Conservation (phyloP, 2,888 invertebrate genomes). For the Ormyrus labotus region DNA sequence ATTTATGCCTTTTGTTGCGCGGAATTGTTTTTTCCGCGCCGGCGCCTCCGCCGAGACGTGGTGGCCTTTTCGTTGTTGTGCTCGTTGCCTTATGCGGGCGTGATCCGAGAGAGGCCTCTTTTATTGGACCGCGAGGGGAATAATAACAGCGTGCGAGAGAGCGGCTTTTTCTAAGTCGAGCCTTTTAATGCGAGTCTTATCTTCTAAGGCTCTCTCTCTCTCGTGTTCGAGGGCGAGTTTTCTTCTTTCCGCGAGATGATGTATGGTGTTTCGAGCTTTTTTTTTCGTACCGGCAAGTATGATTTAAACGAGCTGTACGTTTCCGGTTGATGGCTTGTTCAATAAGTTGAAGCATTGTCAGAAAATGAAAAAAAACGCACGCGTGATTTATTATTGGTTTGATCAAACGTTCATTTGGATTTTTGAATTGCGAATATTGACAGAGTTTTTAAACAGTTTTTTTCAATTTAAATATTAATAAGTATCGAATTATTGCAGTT, state of each 20-base stretch:
- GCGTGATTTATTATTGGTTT: not conserved
- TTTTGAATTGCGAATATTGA: not conserved
- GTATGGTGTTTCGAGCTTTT: slow-evolving; percentile 24
- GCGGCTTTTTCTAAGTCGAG: not conserved
- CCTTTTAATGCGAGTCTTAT: not conserved
- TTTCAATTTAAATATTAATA: too few species aligned
- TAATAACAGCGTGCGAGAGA: slow-evolving; percentile 19
- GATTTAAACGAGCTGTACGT: not conserved
- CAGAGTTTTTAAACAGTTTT: too few species aligned
- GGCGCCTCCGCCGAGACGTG: too few species aligned
- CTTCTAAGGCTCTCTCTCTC: not conserved
- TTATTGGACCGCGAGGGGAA: slow-evolving; percentile 17
- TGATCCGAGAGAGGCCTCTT: slow-evolving; percentile 12
- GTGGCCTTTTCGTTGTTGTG: too few species aligned
- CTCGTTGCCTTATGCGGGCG: slow-evolving; percentile 11
- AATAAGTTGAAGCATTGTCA: not conserved
- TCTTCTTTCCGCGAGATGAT: slow-evolving; percentile 9
- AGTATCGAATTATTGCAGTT: too few species aligned
- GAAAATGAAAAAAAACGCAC: not conserved
- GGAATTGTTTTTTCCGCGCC: not conserved
- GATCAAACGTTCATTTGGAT: not conserved
- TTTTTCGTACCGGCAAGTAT: not conserved
- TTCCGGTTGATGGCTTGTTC: not conserved
- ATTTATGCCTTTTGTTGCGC: slow-evolving; percentile 15
- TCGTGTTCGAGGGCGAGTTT: not conserved